phyloP scores from a whole-genome alignment of 1,140 invertebrate genomes.

The Microplitis demolitor region DNA sequence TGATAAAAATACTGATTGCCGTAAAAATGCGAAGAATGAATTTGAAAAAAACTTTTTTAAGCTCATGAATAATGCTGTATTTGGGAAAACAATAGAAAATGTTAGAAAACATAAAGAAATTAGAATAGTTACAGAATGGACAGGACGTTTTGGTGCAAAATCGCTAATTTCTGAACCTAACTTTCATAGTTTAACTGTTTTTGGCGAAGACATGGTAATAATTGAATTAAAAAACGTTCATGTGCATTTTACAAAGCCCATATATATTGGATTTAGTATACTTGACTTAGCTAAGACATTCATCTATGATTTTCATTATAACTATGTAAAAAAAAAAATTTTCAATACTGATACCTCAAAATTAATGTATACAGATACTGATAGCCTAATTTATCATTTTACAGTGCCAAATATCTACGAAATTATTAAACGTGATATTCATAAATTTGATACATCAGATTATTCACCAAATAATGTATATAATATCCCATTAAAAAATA shows the following conservation, averaged over 20 bases:
- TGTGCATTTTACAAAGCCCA: background rate
- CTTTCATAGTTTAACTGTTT: constrained; percentile 48
- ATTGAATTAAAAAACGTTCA: background rate
- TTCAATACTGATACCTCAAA: background rate
- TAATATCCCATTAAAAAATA: too few relatives aligned
- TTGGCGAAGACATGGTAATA: constrained; percentile 51
- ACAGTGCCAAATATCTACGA: too few relatives aligned
- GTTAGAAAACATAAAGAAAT: constrained; percentile 56
- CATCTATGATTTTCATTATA: constrained; percentile 45
- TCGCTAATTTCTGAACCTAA: constrained; percentile 50
- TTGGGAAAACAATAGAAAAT: constrained; percentile 62
- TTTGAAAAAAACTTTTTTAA: constrained; percentile 65
- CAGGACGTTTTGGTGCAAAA: constrained; percentile 42
- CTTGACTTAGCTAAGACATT: background rate
- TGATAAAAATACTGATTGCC: constrained; percentile 41
- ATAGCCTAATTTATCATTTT: background rate
- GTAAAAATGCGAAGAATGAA: constrained; percentile 44
- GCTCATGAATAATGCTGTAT: constrained; percentile 60
- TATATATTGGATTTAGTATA: background rate
- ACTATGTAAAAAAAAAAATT: constrained; percentile 36
- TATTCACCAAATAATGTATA: too few relatives aligned
- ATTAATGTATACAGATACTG: constrained; percentile 21
- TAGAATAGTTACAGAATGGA: constrained; percentile 47
- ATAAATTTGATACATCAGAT: too few relatives aligned
- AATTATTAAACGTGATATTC: too few relatives aligned